Evolutionary conservation across 2,113 vertebrate genomes (phyloP).

Genomic region (Macrotus californicus): DNA sequence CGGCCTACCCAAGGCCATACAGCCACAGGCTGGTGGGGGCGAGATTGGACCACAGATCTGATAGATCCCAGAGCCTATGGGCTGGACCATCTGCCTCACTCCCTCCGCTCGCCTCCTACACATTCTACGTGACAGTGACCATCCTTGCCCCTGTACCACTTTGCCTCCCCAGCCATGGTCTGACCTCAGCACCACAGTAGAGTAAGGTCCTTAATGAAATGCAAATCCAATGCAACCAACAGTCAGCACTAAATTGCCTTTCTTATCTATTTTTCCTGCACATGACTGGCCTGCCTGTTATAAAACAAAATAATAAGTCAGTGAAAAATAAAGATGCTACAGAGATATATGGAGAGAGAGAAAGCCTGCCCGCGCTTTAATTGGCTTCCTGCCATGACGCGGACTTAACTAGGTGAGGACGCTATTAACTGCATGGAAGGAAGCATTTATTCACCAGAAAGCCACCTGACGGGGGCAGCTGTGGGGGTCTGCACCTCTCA

Average conservation of each 20-base stretch:
- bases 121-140: accelerated
- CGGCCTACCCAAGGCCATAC: neutral
- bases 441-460: constrained; percentile 37
- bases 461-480: neutral
- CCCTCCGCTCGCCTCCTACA: neutral
- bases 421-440: neutral
- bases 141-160: accelerated
- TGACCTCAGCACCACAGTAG: accelerated
- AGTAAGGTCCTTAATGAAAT: neutral
- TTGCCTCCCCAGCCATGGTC: neutral
- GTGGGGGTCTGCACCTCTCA: neutral
- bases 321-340: constrained; percentile 31
- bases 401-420: neutral
- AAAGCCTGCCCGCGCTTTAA: neutral
- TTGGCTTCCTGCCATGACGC: neutral
- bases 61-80: neutral
- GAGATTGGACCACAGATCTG: neutral
- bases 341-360: neutral
- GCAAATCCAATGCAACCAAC: constrained; percentile 4
- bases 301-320: neutral
- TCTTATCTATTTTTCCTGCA: constrained; percentile 3
- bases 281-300: neutral
- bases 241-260: neutral
- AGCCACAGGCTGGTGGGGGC: neutral
- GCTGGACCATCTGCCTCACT: neutral